Base-by-base conservation (phyloP, 2,797 vertebrate species). In the Myotis pilosus region DNA sequence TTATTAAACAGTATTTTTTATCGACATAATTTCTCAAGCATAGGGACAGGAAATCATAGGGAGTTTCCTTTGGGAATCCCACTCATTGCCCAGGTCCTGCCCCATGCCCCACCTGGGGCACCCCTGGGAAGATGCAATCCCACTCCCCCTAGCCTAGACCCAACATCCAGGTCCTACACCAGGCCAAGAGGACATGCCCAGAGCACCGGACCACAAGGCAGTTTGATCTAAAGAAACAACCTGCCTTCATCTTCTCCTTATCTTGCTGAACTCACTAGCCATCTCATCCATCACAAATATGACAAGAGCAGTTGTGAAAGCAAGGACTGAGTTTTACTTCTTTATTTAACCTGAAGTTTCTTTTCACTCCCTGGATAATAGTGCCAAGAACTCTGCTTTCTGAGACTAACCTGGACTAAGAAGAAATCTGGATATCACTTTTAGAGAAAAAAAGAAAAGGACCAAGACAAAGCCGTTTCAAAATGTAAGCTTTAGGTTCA, bases 401-500 rank as follows among this genome's bases (percentile, higher is more conserved):
- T 28, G 66, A 44, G 64, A 55, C 10, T 28, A 2, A 3, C 6
- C 5, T 25, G 69, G 49, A 55, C 60, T 28, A 49, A 89, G 75
- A 15, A 72, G 62, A 47, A 85, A 95, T 91, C 71, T 94, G 84
- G 84, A 72, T 93, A 80, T 94, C 84, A 84, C 12, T 96, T 95
- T 76, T 15, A 74, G 20, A 81, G 69, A 30, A 87, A 55, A 55
- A 78, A 60, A 38, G 28, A 10, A 64, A 33, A 47, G 33, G 36
- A 36, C 17, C 16, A 23, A 49, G 64, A 71, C 49, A n/a, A 87
- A 2, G 0, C 41, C 69, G 44, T 79, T 91, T 84, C 60, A 33
- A 87, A 81, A 87, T 3, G 33, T 16, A 49, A 91, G 38, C 55
- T 33, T 89, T 49, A 72, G n/a, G 53, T 41, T 51, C 22, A 13